Evolutionary conservation across 2,888 invertebrate genomes (phyloP).

Genomic region (Harpalus rufipes): DNA sequence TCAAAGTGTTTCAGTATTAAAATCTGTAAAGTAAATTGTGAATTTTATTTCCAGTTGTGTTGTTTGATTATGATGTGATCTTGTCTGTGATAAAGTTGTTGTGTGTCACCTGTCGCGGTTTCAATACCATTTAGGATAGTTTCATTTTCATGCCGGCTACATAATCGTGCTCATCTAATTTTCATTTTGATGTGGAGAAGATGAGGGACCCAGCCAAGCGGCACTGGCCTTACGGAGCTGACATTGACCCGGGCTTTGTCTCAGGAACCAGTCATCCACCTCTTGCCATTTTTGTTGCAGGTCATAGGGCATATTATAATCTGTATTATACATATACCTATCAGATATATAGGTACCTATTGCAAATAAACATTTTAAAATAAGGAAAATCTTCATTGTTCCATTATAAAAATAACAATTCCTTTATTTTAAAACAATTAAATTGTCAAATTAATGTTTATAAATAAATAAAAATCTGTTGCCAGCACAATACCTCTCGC

Average conservation of each 20-base stretch:
- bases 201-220: slow-evolving; percentile 18
- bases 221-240: slow-evolving; percentile 49
- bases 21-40: slow-evolving; percentile 62
- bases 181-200: slow-evolving; percentile 13
- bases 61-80: slow-evolving; percentile 20
- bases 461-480: too few species aligned
- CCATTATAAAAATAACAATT: too few species aligned
- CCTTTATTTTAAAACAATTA: too few species aligned
- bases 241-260: slow-evolving; percentile 62
- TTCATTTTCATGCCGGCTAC: slow-evolving; percentile 40
- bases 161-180: slow-evolving; percentile 10
- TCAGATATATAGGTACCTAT: too few species aligned
- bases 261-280: slow-evolving; percentile 39
- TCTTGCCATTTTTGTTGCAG: neutral
- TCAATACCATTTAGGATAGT: slow-evolving; percentile 45
- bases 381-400: too few species aligned
- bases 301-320: neutral
- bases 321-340: too few species aligned
- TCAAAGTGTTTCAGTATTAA: slow-evolving; percentile 67
- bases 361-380: too few species aligned
- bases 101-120: slow-evolving; percentile 45
- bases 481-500: too few species aligned
- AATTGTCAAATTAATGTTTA: too few species aligned
- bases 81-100: slow-evolving; percentile 22
- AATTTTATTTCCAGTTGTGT: slow-evolving; percentile 47